Conservation (phyloP, 1,140 invertebrate genomes). For the Anastatus disparis region DNA sequence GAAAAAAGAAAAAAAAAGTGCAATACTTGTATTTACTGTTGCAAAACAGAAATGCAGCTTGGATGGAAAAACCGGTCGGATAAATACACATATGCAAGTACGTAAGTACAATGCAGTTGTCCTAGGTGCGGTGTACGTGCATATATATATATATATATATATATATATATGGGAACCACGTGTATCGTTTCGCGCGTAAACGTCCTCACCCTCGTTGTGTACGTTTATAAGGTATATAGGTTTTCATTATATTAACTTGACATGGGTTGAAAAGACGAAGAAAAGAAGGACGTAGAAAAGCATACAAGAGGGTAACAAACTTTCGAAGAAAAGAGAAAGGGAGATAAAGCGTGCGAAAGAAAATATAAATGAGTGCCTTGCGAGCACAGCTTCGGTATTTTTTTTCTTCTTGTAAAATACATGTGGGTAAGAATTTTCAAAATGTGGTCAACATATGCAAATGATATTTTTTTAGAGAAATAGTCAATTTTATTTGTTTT, state of each 20-base stretch:
- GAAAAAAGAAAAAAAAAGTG: no score
- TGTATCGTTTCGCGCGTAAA: not conserved
- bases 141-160: not conserved
- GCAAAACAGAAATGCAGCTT: slow-evolving; percentile 19
- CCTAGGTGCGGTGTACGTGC: not conserved
- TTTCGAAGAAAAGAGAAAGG: not conserved
- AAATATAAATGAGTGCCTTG: no score
- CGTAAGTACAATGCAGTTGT: not conserved
- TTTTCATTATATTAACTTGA: no score
- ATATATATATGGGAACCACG: slow-evolving; percentile 5
- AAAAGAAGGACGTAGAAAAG: not conserved
- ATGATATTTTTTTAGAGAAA: no score
- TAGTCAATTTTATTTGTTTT: no score
- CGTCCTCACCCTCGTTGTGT: no score
- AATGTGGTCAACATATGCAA: no score
- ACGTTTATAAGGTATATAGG: no score
- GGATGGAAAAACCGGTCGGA: not conserved
- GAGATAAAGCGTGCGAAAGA: slow-evolving; percentile 17
- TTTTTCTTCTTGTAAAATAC: no score
- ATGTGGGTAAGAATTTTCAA: no score
- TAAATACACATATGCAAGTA: not conserved
- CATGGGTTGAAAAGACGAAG: not conserved
- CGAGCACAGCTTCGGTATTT: no score
- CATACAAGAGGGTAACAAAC: not conserved
- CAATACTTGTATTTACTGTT: no score